A percentile compares a stretch with the other conserved stretches of the same genome.
Conservation (phyloP, 2,888 invertebrate species). For the Amiota mariae region DNA sequence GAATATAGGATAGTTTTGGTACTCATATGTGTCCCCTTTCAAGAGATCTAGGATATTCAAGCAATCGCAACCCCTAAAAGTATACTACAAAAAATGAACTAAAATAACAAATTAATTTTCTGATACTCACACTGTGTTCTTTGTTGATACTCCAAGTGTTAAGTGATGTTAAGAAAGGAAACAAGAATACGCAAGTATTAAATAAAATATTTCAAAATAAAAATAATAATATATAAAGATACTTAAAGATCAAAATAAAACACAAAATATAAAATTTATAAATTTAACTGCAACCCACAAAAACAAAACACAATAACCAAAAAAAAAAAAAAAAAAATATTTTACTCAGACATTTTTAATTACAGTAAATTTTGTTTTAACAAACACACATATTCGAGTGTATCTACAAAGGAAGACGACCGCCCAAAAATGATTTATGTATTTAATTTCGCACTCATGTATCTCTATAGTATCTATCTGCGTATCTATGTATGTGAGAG, state of each 20-base stretch:
- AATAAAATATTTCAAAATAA: background rate
- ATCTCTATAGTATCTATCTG: too few relatives aligned
- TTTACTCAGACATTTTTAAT: conserved; percentile 58
- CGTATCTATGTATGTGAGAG: background rate
- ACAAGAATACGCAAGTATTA: too few relatives aligned
- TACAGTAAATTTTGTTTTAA: conserved; percentile 45
- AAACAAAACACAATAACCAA: conserved; percentile 26
- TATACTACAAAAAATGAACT: too few relatives aligned
- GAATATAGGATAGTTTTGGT: too few relatives aligned
- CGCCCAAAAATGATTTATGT: conserved; percentile 58
- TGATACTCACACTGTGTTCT: too few relatives aligned
- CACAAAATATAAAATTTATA: conserved; percentile 36
- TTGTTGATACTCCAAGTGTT: too few relatives aligned
- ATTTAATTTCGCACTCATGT: conserved; percentile 63
- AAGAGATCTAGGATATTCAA: too few relatives aligned
- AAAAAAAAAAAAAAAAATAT: background rate
- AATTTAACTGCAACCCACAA: conserved; percentile 27
- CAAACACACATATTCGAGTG: background rate
- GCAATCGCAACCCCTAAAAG: too few relatives aligned
- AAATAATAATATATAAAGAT: background rate
- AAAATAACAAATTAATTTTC: too few relatives aligned
- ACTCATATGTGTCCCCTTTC: too few relatives aligned
- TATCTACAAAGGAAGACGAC: background rate
- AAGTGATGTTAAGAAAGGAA: too few relatives aligned
- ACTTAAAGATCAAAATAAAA: too few relatives aligned